Evolutionary conservation across 2,797 vertebrate species (phyloP), one percentile per base, ranked within the genome.

Genomic region (Phalanger gymnotis): DNA sequence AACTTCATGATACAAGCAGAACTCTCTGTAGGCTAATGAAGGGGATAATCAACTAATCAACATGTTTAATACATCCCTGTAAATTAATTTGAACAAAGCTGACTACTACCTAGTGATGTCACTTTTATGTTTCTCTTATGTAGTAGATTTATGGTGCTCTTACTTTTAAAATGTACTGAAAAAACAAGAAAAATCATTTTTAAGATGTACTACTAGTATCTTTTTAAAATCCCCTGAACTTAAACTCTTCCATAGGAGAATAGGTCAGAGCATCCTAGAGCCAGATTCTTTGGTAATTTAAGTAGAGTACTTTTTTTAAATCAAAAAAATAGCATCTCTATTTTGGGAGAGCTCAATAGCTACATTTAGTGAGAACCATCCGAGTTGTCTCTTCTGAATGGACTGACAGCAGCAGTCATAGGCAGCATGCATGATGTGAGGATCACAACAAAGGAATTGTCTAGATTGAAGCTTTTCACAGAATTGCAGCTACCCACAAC

Each of bases 401-500:
- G 30, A 95, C 73, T 92, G 31, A 28, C 25, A 95, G 54, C 73
- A 93, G 57, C 92, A 47, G 34, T 96, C 66, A 92, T 90, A 91
- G 31, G 22, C 51, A 28, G 25, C 66, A 25, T 53, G 10, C 30
- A 10, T 53, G 40, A 93, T 0, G 0, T 34, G 92, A 94, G 34
- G 55, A 61, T 92, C 30, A 90, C 47, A 96, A 93, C 54, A 96
- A 97, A 93, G n/a, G 47, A 93, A 87, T 0, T 16, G n/a, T 96
- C 14, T 1, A 92, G 90, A 91, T 30, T 95, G 47, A 81, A 61
- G 94, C 28, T 94, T 92, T 97, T 94, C 94, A 97, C 92, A 96
- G 96, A 93, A 96, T 66, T 98, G 97, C 95, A 97, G 94, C 93
- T 95, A 66, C 57, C 61, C 97, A 97, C 97, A 98, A 97, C 93